phyloP scores from a whole-genome alignment of 2,888 invertebrate genomes.

The Cyaniris semiargus region DNA sequence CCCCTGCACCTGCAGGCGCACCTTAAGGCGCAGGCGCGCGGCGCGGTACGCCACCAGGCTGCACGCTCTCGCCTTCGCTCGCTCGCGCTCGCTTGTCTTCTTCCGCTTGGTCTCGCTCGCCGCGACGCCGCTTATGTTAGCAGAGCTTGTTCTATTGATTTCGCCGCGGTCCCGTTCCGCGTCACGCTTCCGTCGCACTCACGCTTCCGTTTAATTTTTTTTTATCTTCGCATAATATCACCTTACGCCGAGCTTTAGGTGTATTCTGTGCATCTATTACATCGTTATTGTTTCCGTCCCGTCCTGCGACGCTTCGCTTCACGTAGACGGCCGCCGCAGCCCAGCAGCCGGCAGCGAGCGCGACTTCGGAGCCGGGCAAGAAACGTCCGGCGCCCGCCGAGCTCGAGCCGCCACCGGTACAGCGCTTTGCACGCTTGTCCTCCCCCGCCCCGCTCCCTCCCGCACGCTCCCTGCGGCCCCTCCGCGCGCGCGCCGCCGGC shows the following conservation, averaged over 20 bases:
- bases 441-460: constrained; percentile 50
- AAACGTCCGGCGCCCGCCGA: constrained; percentile 91
- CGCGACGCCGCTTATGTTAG: constrained; percentile 78
- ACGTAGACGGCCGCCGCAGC: constrained; percentile 78
- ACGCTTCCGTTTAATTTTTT: constrained; percentile 78
- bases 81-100: constrained; percentile 76
- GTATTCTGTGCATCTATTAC: constrained; percentile 81
- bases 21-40: constrained; percentile 99
- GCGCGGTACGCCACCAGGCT: constrained; percentile 90
- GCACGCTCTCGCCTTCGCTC: constrained; percentile 71
- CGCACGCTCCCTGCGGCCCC: constrained; percentile 60
- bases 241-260: constrained; percentile 79
- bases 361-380: constrained; percentile 91
- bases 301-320: constrained; percentile 81
- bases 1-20: constrained; percentile 99
- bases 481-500: constrained; percentile 52
- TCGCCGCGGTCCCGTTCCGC: constrained; percentile 67
- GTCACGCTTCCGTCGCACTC: constrained; percentile 81
- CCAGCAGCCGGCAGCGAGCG: constrained; percentile 85
- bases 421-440: constrained; percentile 85
- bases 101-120: constrained; percentile 76
- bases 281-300: constrained; percentile 81
- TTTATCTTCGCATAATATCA: constrained; percentile 78
- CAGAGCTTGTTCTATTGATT: constrained; percentile 76
- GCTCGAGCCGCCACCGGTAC: constrained; percentile 93